These are phyloP conservation scores for Sicus ferrugineus DNA, from an alignment of 2,888 invertebrate genomes.

Conservation along the genomic window DNA sequence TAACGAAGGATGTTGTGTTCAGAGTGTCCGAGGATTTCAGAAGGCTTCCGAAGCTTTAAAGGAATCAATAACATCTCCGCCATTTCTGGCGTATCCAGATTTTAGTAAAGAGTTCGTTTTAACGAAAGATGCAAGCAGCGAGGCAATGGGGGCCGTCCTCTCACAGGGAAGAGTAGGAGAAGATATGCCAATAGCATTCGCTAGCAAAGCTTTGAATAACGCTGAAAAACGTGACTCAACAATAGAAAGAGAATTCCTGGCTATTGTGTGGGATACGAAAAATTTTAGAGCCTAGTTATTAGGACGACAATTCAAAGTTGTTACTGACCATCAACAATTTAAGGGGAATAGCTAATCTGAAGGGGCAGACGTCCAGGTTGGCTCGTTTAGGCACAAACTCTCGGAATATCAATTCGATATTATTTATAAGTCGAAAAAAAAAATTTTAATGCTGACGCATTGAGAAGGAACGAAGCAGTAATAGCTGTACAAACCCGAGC, in stretches of 20 bases:
- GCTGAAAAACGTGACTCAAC: constrained; percentile 24
- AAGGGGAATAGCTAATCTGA: background rate
- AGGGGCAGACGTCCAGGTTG: too few relatives aligned
- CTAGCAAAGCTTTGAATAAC: constrained; percentile 21
- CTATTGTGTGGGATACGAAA: constrained; percentile 10
- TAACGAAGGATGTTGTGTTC: background rate
- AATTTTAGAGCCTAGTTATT: constrained; percentile 3
- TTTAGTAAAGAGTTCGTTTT: constrained; percentile 35
- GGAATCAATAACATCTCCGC: constrained; percentile 26
- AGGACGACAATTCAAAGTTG: background rate
- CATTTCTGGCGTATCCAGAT: constrained; percentile 37
- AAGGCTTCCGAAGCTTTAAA: constrained; percentile 28
- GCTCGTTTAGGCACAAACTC: too few relatives aligned
- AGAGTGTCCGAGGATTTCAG: constrained; percentile 2
- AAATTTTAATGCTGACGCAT: too few relatives aligned
- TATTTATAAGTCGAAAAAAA: too few relatives aligned
- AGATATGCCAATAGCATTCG: constrained; percentile 27
- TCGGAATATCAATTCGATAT: too few relatives aligned
- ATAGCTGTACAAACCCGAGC: too few relatives aligned
- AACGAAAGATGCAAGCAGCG: constrained; percentile 31
- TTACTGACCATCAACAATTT: background rate
- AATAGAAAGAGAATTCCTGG: constrained; percentile 31
- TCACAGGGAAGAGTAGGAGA: constrained; percentile 22
- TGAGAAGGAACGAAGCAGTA: too few relatives aligned
- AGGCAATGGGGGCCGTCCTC: constrained; percentile 27